phyloP scores from a whole-genome alignment of 2,113 vertebrate genomes.

The Taxidea taxus region DNA sequence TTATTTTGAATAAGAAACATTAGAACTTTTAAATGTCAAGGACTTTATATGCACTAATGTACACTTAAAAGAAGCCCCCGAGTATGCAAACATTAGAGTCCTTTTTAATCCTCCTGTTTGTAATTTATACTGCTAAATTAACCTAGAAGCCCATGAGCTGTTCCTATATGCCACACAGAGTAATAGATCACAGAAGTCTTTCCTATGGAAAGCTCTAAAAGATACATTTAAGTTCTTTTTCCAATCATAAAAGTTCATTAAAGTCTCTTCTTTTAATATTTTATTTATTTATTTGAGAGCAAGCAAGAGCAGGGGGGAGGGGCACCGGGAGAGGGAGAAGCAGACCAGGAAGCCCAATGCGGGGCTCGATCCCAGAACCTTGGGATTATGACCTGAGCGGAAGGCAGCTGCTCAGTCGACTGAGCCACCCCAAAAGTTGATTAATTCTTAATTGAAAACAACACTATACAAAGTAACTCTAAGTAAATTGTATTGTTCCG shows the following conservation, averaged over 20 bases:
- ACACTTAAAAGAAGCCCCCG: neutral
- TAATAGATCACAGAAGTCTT: neutral
- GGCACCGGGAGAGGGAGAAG: neutral
- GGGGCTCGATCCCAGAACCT: neutral
- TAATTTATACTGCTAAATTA: conserved; percentile 11
- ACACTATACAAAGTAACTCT: neutral
- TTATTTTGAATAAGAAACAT: conserved; percentile 25
- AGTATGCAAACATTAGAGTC: neutral
- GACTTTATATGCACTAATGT: neutral
- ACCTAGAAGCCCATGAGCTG: neutral
- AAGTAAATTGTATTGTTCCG: neutral
- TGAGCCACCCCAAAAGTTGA: neutral
- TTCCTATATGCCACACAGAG: neutral
- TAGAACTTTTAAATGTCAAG: neutral
- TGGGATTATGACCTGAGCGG: neutral
- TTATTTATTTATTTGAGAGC: neutral
- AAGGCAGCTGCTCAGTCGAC: neutral
- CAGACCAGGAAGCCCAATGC: neutral
- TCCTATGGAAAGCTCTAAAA: neutral
- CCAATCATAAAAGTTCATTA: conserved; percentile 39
- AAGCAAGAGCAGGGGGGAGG: neutral
- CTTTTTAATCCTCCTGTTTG: conserved; percentile 11
- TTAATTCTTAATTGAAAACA: conserved; percentile 34
- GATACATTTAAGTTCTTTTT: conserved; percentile 18
- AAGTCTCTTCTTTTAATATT: neutral